Conservation (phyloP, 1,140 invertebrate genomes). For the Bicyclus anynana region DNA sequence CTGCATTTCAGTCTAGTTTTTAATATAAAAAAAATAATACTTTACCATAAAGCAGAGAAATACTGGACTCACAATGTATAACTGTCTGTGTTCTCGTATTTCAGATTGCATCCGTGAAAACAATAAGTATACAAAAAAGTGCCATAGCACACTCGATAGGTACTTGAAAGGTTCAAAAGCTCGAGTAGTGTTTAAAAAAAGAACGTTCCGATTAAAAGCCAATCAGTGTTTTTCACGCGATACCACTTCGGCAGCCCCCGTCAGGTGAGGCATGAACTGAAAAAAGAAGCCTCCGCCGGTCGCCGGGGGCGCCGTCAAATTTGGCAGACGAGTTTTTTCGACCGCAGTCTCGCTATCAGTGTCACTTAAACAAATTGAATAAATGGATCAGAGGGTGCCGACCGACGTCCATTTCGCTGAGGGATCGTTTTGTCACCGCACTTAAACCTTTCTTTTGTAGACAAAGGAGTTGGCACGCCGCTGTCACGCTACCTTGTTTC, state of each 20-base stretch:
- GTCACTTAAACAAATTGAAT: slow-evolving; percentile 78
- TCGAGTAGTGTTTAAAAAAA: slow-evolving; percentile 13
- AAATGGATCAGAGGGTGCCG: slow-evolving; percentile 56
- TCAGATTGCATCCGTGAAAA: no score
- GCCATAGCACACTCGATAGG: neutral
- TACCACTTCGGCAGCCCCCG: slow-evolving; percentile 40
- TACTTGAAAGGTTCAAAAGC: slow-evolving; percentile 31
- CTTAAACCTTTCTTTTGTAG: slow-evolving; percentile 3
- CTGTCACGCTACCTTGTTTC: neutral
- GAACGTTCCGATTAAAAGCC: slow-evolving; percentile 49
- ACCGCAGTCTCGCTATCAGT: slow-evolving; percentile 67
- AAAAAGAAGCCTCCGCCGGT: slow-evolving; percentile 59
- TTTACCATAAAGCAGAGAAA: neutral
- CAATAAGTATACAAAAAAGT: neutral
- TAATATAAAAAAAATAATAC: slow-evolving; percentile 1
- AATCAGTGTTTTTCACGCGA: slow-evolving; percentile 54
- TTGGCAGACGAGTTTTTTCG: slow-evolving; percentile 68
- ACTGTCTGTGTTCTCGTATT: no score
- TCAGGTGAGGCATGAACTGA: slow-evolving; percentile 62
- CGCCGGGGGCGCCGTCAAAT: slow-evolving; percentile 57
- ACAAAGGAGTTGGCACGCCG: neutral
- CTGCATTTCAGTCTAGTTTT: slow-evolving; percentile 49
- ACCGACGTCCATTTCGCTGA: slow-evolving; percentile 13
- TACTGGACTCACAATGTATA: neutral
- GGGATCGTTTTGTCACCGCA: slow-evolving; percentile 12